These are phyloP conservation scores for Microhierax caerulescens DNA, from an alignment of 2,797 vertebrate species.

Conservation along the genomic window DNA sequence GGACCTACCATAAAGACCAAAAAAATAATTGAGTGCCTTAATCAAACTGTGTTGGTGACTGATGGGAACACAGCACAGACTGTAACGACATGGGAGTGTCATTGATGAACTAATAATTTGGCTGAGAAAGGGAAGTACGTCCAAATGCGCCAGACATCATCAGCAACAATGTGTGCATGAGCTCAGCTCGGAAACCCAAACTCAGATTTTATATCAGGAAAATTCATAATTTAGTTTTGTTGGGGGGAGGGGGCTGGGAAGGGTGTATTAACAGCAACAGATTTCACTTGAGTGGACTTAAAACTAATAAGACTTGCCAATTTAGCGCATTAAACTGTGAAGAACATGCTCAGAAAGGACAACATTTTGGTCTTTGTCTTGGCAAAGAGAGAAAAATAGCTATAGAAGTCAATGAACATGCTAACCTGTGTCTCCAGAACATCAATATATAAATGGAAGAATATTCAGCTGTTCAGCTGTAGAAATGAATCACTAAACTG, in stretches of 20 bases:
- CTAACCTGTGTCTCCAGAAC: constrained; percentile 82
- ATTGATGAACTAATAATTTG: constrained; percentile 67
- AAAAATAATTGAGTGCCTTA: constrained; percentile 98
- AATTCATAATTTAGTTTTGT: constrained; percentile 80
- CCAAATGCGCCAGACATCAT: constrained; percentile 73
- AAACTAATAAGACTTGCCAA: constrained; percentile 80
- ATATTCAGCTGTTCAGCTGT: constrained; percentile 79
- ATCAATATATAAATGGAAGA: constrained; percentile 79
- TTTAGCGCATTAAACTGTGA: constrained; percentile 84
- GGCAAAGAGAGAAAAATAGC: constrained; percentile 71
- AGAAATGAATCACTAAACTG: constrained; percentile 86
- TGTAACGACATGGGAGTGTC: constrained; percentile 74
- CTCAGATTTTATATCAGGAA: constrained; percentile 87
- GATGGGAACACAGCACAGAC: constrained; percentile 85
- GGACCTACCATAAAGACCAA: constrained; percentile 99
- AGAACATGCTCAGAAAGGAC: constrained; percentile 80
- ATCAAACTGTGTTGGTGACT: constrained; percentile 81
- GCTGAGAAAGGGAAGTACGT: constrained; percentile 70
- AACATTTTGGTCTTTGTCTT: constrained; percentile 76
- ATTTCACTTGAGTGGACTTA: constrained; percentile 78
- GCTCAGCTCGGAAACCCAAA: constrained; percentile 87
- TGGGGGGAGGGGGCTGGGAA: constrained; percentile 65
- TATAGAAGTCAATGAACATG: constrained; percentile 78
- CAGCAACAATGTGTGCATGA: constrained; percentile 81
- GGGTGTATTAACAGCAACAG: constrained; percentile 81